These are phyloP conservation scores for Apamea sordens DNA, from an alignment of 2,888 invertebrate species.

Conservation along the genomic window DNA sequence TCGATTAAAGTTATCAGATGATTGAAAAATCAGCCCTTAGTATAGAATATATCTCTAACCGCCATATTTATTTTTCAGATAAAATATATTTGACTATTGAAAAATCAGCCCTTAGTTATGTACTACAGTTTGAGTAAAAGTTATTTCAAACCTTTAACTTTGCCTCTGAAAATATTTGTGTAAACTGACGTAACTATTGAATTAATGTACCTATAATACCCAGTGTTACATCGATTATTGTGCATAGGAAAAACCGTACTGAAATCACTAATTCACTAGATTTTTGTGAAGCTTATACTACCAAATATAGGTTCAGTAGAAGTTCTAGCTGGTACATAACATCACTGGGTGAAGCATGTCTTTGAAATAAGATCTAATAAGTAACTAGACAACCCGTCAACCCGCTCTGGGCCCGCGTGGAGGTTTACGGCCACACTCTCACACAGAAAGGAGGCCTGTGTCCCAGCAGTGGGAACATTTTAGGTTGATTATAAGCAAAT, in stretches of 20 bases:
- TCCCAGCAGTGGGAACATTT: neutral
- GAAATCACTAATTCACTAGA: conserved; percentile 1
- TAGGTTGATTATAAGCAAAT: neutral
- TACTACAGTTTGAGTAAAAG: too few species aligned
- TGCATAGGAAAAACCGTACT: neutral
- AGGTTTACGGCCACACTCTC: neutral
- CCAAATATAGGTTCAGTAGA: too few species aligned
- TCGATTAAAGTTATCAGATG: too few species aligned
- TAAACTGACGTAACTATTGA: neutral
- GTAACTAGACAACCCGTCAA: too few species aligned
- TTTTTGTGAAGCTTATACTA: neutral
- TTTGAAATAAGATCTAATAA: neutral
- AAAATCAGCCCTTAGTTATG: too few species aligned
- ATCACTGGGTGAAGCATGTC: neutral
- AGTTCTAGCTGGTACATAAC: neutral
- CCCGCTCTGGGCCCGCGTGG: neutral
- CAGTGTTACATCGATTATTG: too few species aligned
- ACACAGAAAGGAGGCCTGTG: neutral
- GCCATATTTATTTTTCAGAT: too few species aligned
- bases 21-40: too few species aligned
- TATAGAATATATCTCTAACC: too few species aligned
- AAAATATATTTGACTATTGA: too few species aligned
- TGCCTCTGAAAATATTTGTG: neutral
- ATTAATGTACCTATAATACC: neutral
- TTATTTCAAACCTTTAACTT: too few species aligned